Base-by-base conservation (phyloP, 2,888 invertebrate genomes). In the Oxycera nigricornis region DNA sequence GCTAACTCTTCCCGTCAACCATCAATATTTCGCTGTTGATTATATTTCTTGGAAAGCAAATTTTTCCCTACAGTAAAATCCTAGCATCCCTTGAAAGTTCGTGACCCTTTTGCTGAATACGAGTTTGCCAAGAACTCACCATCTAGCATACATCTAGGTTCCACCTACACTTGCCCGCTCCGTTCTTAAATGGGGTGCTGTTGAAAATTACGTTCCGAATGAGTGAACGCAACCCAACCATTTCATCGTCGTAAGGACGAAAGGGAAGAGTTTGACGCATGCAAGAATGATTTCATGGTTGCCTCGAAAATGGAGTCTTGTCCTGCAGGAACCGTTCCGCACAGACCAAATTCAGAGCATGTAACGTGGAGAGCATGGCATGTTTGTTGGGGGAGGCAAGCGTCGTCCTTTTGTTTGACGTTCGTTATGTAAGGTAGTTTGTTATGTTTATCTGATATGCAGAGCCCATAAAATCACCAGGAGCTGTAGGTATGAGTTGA, bases 41-140 rank as follows among this genome's bases (percentile, higher is more conserved):
- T 20, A 39, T 39, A 22, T 65, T 24, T 35, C 41, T 65, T n/a
- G 61, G 17, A 55, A 55, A 59, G 30, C 2, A 41, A 35, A 17
- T 17, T 31, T 14, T 61, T 61, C 17, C 24, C 4, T 26, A 7
- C 30, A 59, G 28, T 41, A 65, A 65, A 41, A 65, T 31, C 24
- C 35, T 20, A 62, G 39, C 20, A 17, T 39, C 41, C 41, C 39
- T 65, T 22, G 17, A 65, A 65, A 35, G 24, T 65, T 39, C 65
- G 41, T 35, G 41, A 65, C 39, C 39, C 65, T 65, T 62, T 62
- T 24, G 24, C 20, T 39, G 3, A 2, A 30, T 14, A 2, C 6
- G 14, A 46, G 14, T 46, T n/a, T 14, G 3, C 3, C 14, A 17
- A 46, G 17, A 46, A 46, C 17, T n/a, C 46, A 17, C 46, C 46